These are phyloP conservation scores for Pycnomerus fuliginosus DNA, from an alignment of 2,888 invertebrate species.

Conservation along the genomic window DNA sequence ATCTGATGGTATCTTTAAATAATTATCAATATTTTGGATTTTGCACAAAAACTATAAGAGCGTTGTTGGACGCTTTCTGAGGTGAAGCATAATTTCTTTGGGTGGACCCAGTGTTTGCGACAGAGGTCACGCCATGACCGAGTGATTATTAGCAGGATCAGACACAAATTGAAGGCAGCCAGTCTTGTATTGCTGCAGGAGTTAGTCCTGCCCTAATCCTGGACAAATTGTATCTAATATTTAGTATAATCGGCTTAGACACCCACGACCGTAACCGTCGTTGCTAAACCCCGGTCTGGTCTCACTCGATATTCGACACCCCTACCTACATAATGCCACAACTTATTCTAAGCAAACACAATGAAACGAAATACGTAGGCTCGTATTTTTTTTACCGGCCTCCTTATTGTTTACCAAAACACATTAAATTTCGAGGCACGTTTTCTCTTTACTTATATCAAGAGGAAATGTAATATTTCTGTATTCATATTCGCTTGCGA, in stretches of 20 bases:
- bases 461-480: conserved; percentile 16
- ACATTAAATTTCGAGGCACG: conserved; percentile 16
- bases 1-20: no score
- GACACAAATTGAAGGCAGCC: conserved; percentile 43
- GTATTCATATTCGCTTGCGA: conserved; percentile 19
- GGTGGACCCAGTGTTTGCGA: no score
- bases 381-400: no score
- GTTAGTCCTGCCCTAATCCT: conserved; percentile 43
- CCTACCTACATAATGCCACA: no score
- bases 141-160: conserved; percentile 48
- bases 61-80: no score
- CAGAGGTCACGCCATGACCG: conserved; percentile 22
- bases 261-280: conserved; percentile 22
- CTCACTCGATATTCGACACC: conserved; percentile 22
- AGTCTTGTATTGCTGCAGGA: conserved; percentile 23
- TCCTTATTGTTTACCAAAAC: no score
- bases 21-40: no score
- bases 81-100: no score
- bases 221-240: conserved; percentile 52
- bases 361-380: no score
- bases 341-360: no score
- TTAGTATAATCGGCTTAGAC: conserved; percentile 50
- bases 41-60: no score
- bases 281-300: conserved; percentile 1
- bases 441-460: conserved; percentile 15